Evolutionary conservation across 1,140 invertebrate species (phyloP).

Genomic region (Drosophila takahashii): DNA sequence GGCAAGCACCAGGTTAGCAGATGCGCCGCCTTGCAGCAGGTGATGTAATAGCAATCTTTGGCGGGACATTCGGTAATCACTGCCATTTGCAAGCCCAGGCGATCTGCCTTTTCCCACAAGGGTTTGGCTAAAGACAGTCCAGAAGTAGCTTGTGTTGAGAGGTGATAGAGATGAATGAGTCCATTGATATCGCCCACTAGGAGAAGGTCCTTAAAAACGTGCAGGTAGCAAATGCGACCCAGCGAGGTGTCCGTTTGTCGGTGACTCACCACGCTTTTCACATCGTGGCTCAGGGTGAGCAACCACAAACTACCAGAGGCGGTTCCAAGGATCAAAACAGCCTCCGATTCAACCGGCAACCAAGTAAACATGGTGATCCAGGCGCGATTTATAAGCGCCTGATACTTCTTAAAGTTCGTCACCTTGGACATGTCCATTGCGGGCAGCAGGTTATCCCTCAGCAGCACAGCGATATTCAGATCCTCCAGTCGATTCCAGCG

Average conservation of each 20-base stretch:
- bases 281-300: conserved; percentile 29
- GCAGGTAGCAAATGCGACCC: conserved; percentile 54
- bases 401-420: conserved; percentile 37
- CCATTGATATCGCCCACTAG: conserved; percentile 55
- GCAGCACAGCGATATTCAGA: conserved; percentile 29
- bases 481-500: conserved; percentile 24
- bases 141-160: neutral
- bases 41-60: conserved; percentile 49
- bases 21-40: conserved; percentile 61
- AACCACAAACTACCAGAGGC: conserved; percentile 59
- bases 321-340: conserved; percentile 53
- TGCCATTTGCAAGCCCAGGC: conserved; percentile 53
- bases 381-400: conserved; percentile 47
- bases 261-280: conserved; percentile 15
- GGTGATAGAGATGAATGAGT: conserved; percentile 41
- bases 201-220: conserved; percentile 46
- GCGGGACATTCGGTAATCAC: conserved; percentile 29
- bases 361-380: conserved; percentile 71
- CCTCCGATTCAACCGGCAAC: conserved; percentile 9
- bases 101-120: conserved; percentile 64
- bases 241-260: conserved; percentile 33
- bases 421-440: conserved; percentile 18
- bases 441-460: conserved; percentile 47
- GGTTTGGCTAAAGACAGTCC: conserved; percentile 23
- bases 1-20: conserved; percentile 57